A percentile compares a stretch with the other conserved stretches of the same genome.
Evolutionary conservation across 2,888 invertebrate genomes (phyloP).

Genomic region (Sialis lutaria): DNA sequence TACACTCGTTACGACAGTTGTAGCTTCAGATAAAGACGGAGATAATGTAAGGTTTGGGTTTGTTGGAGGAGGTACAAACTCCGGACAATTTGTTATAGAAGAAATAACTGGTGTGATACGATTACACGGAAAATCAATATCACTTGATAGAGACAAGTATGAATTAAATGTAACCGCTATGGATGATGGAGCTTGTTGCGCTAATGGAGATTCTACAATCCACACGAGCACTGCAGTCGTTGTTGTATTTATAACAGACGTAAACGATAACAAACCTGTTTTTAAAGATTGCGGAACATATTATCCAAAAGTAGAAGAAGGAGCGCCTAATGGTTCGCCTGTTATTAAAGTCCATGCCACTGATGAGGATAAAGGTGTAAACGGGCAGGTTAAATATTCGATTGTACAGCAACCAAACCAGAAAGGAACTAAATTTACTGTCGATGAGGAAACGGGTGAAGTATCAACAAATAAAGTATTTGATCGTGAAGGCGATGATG

Average conservation of each 20-base stretch:
- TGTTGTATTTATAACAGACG: slow-evolving; percentile 91
- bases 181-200: slow-evolving; percentile 96
- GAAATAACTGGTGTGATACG: slow-evolving; percentile 90
- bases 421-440: slow-evolving; percentile 87
- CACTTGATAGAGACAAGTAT: slow-evolving; percentile 83
- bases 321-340: slow-evolving; percentile 83
- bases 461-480: slow-evolving; percentile 92
- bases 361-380: slow-evolving; percentile 91
- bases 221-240: slow-evolving; percentile 91
- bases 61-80: slow-evolving; percentile 74
- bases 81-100: slow-evolving; percentile 88
- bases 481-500: slow-evolving; percentile 92
- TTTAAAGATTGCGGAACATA: slow-evolving; percentile 89
- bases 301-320: slow-evolving; percentile 86
- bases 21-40: slow-evolving; percentile 93
- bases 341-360: slow-evolving; percentile 88
- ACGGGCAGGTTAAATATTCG: slow-evolving; percentile 92
- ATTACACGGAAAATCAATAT: slow-evolving; percentile 70
- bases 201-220: slow-evolving; percentile 69
- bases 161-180: slow-evolving; percentile 92
- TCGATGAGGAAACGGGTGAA: slow-evolving; percentile 89
- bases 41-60: slow-evolving; percentile 74
- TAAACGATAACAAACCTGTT: slow-evolving; percentile 91
- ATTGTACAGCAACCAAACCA: slow-evolving; percentile 91
- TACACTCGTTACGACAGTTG: slow-evolving; percentile 88